A percentile compares a stretch with the other conserved stretches of the same genome.
These are phyloP conservation scores for Aplysina aerophoba DNA, from an alignment of 37 sponge, comb jelly and placozoan species.

Conservation along the genomic window DNA sequence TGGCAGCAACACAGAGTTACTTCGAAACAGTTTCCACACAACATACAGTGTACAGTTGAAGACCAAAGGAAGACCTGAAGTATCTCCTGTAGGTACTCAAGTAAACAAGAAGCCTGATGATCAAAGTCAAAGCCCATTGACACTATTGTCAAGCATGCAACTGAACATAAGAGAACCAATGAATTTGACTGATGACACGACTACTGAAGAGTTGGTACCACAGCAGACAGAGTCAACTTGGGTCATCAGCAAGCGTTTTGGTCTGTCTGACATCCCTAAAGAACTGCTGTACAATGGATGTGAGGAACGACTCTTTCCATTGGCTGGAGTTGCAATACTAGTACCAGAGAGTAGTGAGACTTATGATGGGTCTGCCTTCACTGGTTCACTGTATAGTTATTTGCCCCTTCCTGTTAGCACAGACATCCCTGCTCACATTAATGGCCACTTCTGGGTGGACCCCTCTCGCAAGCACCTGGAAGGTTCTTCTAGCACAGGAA, in stretches of 20 bases:
- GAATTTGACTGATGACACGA: no score
- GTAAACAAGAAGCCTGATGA: no score
- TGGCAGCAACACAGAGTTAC: no score
- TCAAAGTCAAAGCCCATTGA: no score
- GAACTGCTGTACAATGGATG: slow-evolving; percentile 2
- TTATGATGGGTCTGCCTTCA: background rate
- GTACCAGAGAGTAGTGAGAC: background rate
- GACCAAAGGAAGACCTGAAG: no score
- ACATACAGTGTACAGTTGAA: background rate
- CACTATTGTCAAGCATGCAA: no score
- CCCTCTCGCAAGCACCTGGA: slow-evolving; percentile 71
- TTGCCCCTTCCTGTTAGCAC: slow-evolving; percentile 54
- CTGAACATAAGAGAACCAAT: no score
- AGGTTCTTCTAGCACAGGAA: background rate
- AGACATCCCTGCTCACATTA: slow-evolving; percentile 70
- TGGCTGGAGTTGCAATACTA: slow-evolving; percentile 62
- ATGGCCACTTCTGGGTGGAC: slow-evolving; percentile 77
- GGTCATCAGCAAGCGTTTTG: slow-evolving; percentile 34
- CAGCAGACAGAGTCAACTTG: background rate
- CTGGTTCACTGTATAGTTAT: slow-evolving; percentile 49
- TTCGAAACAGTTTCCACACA: no score
- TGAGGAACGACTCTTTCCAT: slow-evolving; percentile 30
- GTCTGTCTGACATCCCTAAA: background rate
- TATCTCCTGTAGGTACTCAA: no score
- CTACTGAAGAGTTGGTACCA: no score